Percentiles rank a stretch among this genome's conserved stretches.
Conservation (phyloP, 2,888 invertebrate species). For the Folsomia manolachei region DNA sequence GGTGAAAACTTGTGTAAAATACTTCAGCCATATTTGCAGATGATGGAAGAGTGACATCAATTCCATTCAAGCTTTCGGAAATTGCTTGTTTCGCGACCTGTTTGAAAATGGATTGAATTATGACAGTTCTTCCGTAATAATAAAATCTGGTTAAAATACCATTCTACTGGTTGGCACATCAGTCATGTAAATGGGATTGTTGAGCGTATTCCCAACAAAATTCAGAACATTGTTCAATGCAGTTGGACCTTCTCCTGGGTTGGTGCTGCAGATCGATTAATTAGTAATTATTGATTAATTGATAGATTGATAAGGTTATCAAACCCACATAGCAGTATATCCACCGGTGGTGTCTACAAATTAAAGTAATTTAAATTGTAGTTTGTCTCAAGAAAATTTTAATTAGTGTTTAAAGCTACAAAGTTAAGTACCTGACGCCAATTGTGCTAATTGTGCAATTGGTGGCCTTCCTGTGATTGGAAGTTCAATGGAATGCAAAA, state of each 20-base stretch:
- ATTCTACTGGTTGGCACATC: not conserved
- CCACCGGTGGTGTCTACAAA: not conserved
- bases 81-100: constrained; percentile 12
- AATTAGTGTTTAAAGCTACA: constrained; percentile 20
- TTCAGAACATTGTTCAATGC: not conserved
- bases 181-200: not conserved
- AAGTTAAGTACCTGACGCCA: constrained; percentile 22
- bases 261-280: not conserved
- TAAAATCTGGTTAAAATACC: not conserved
- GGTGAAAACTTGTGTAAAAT: constrained; percentile 16
- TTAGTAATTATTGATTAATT: not conserved
- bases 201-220: not conserved
- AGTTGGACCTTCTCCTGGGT: not conserved
- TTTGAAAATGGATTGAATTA: not conserved
- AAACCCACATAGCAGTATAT: not conserved
- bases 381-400: constrained; percentile 14
- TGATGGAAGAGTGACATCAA: constrained; percentile 15
- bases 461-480: not conserved
- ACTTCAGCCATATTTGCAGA: constrained; percentile 15
- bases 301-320: not conserved
- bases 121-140: not conserved
- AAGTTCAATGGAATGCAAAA: constrained; percentile 36
- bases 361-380: too few relatives aligned
- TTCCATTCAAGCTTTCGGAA: not conserved
- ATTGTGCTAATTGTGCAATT: constrained; percentile 23